A percentile compares a stretch with the other conserved stretches of the same genome.
phyloP scores from a whole-genome alignment of 2,888 invertebrate genomes.

The Chloromyia formosa region DNA sequence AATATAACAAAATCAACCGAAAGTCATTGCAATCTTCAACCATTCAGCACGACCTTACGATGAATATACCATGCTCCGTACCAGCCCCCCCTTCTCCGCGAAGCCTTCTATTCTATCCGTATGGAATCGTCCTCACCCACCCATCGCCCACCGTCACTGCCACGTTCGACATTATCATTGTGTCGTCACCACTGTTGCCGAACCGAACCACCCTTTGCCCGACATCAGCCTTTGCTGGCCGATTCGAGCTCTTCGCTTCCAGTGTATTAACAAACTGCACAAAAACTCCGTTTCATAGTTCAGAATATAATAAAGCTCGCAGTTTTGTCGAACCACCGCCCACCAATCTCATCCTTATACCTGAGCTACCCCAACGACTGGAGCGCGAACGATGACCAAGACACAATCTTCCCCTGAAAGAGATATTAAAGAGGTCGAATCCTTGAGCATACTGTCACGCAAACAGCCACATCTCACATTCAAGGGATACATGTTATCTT shows the following conservation, averaged over 20 bases:
- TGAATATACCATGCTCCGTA: neutral
- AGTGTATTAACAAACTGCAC: neutral
- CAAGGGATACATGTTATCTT: neutral
- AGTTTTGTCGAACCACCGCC: no score
- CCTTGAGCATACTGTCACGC: neutral
- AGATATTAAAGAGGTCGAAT: conserved; percentile 27
- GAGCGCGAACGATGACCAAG: conserved; percentile 17
- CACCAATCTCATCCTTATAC: neutral
- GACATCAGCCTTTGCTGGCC: neutral
- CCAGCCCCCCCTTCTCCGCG: neutral
- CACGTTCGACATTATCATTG: conserved; percentile 2
- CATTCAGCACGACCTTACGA: conserved; percentile 25
- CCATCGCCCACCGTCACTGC: neutral
- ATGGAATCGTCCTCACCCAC: neutral
- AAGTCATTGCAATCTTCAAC: conserved; percentile 23
- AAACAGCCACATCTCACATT: neutral
- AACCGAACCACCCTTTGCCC: neutral
- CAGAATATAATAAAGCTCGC: conserved; percentile 21
- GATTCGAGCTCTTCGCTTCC: neutral
- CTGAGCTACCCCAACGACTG: conserved; percentile 9
- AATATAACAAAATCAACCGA: conserved; percentile 31
- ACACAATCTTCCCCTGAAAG: conserved; percentile 13
- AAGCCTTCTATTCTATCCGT: neutral
- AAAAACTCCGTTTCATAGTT: conserved; percentile 1
- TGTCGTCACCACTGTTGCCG: conserved; percentile 4